phyloP scores from a whole-genome alignment of 2,797 vertebrate species.

The Mycteria americana region DNA sequence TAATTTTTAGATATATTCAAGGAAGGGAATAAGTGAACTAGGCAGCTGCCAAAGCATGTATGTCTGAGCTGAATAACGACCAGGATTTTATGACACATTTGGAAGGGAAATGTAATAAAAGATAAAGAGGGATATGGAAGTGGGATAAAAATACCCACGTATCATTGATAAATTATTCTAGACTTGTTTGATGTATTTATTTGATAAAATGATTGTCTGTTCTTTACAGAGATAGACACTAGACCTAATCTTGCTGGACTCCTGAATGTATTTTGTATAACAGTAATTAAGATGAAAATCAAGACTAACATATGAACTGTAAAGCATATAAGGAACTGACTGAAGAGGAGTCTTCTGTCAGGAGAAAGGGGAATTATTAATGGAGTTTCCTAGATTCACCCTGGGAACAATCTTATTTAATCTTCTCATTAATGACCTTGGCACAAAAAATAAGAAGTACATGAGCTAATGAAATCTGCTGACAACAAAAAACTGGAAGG shows the following conservation, averaged over 20 bases:
- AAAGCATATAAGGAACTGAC: background rate
- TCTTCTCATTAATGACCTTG: conserved; percentile 24
- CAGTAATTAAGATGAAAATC: conserved; percentile 8
- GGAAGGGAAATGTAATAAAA: background rate
- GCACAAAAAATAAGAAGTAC: conserved; percentile 2
- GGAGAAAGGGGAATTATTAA: background rate
- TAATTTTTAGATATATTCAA: background rate
- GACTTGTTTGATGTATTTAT: background rate
- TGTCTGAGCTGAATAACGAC: background rate
- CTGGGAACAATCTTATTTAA: conserved; percentile 23
- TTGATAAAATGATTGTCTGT: background rate
- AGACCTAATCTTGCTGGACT: background rate
- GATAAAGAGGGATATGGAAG: background rate
- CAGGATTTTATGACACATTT: background rate
- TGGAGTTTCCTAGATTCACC: background rate
- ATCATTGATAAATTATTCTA: background rate
- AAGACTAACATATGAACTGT: background rate
- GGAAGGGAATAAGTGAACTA: background rate
- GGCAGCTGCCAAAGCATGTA: background rate
- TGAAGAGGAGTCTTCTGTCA: background rate
- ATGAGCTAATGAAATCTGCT: background rate
- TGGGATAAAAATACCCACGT: background rate
- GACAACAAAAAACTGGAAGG: background rate
- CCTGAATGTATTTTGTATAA: background rate
- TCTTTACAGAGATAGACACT: background rate